Evolutionary conservation across 2,797 vertebrate species (phyloP), one percentile per base, ranked within the genome.

Genomic region (Telmatherina bonti): DNA sequence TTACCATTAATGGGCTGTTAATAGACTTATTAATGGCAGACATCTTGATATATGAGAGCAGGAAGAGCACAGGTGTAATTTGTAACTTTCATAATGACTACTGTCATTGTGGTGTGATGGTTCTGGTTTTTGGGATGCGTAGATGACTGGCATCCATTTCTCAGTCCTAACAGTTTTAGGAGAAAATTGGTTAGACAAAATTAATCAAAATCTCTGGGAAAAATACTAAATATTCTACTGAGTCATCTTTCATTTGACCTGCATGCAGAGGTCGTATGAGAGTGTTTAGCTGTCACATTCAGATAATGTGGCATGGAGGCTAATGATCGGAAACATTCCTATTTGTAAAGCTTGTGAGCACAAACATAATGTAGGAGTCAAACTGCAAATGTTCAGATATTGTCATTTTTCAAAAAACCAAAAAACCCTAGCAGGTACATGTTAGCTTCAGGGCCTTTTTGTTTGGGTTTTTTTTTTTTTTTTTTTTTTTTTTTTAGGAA

Each of bases 71-170:
- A 64, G 47, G 15, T 62, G 54, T 63, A 53, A 74, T 70, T 71
- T 74, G 72, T 78, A 80, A 62, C 55, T n/a, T 72, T 70, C 56
- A 72, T 76, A 78, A 79, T 69, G 43, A 57, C 62, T 55, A 58
- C 74, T 72, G 70, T 71, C 70, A 69, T 36, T 70, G 49, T 7
- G 43, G 43, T 47, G 43, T 7, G 18, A n/a, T 47, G 8, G 18
- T 47, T n/a, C 18, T n/a, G 9, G 7, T 47, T 22, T 47, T 7
- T n/a, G 9, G 18, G 38, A 41, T 41, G 4, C 15, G 9, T 41
- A 41, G 38, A 41, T 36, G 12, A 36, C 35, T 36, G 35, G 35
- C 7, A 49, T 49, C 8, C n/a, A 10, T 43, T 43, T 43, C 16
- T 43, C 15, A 18, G 15, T 20, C 41, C 20, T 43, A 43, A 43